A percentile compares a stretch with the other conserved stretches of the same genome.
These are phyloP conservation scores for Drosophila kanekoi DNA, from an alignment of 2,888 invertebrate genomes.

Conservation along the genomic window DNA sequence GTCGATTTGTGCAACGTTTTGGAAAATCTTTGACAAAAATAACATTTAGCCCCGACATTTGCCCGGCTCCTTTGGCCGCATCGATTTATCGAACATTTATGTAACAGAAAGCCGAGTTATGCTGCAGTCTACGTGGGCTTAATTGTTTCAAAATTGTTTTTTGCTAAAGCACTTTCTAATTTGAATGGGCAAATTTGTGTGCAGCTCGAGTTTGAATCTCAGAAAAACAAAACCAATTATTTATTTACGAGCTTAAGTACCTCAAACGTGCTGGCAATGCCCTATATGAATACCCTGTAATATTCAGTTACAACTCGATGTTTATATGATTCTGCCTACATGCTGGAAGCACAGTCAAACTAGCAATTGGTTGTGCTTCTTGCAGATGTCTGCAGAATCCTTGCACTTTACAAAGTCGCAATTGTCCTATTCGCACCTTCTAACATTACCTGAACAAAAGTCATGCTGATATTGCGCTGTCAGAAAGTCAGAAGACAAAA, in stretches of 20 bases:
- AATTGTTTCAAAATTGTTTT: too few species aligned
- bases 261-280: neutral
- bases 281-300: too few species aligned
- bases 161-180: too few species aligned
- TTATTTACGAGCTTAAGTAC: neutral
- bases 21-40: slow-evolving; percentile 76
- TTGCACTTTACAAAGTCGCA: too few species aligned
- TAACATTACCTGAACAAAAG: neutral
- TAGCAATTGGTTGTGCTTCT: too few species aligned
- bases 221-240: neutral
- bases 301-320: too few species aligned
- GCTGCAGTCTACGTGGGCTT: neutral
- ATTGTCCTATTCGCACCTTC: too few species aligned
- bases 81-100: slow-evolving; percentile 70
- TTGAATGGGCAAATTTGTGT: neutral
- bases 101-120: slow-evolving; percentile 14
- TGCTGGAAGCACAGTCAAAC: too few species aligned
- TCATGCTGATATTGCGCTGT: neutral
- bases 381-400: too few species aligned
- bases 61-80: slow-evolving; percentile 27
- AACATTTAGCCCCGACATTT: slow-evolving; percentile 47
- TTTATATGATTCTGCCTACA: too few species aligned
- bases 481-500: neutral
- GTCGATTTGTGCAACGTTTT: slow-evolving; percentile 76
- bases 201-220: neutral